Base-by-base conservation (phyloP, 2,888 invertebrate species). In the Eupithecia pulchellata region DNA sequence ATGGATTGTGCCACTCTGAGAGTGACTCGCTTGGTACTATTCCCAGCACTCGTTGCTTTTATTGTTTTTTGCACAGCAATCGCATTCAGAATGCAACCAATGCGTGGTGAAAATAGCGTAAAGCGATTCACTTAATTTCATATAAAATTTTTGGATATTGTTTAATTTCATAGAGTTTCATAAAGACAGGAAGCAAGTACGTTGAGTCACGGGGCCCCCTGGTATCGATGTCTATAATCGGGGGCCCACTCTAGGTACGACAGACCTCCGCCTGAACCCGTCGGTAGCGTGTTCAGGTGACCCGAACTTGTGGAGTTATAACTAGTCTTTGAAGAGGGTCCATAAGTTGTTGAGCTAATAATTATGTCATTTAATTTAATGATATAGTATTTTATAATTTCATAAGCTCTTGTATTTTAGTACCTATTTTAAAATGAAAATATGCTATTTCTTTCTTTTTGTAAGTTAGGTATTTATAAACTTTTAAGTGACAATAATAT, bases 241-340 rank as follows among this genome's bases (percentile, higher is more conserved):
- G 47, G 47, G 47, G 3, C 47, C 47, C 20, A n/a, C n/a, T n/a
- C n/a, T n/a, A n/a, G n/a, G n/a, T n/a, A n/a, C n/a, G n/a, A n/a
- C n/a, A n/a, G n/a, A n/a, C n/a, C n/a, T n/a, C n/a, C n/a, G n/a
- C n/a, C n/a, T n/a, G n/a, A n/a, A n/a, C n/a, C n/a, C n/a, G n/a
- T n/a, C n/a, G n/a, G n/a, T n/a, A n/a, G n/a, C 4, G n/a, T 25
- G 25, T 52, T 25, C 20, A 52, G 11, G 47, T 47, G 25, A n/a
- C n/a, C n/a, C n/a, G 25, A 52, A 20, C 25, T 52, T 52, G 4
- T 20, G 52, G 52, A 52, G 52, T 52, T 52, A 25, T 52, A 52
- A 52, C 52, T 52, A 52, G 52, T 52, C 52, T 52, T 25, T 52
- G 11, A 52, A 52, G 47, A 20, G 47, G 47, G 47, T 11, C 20